A percentile compares a stretch with the other conserved stretches of the same genome.
These are phyloP conservation scores for Micromys minutus DNA, from an alignment of 2,113 vertebrate species.

Conservation along the genomic window DNA sequence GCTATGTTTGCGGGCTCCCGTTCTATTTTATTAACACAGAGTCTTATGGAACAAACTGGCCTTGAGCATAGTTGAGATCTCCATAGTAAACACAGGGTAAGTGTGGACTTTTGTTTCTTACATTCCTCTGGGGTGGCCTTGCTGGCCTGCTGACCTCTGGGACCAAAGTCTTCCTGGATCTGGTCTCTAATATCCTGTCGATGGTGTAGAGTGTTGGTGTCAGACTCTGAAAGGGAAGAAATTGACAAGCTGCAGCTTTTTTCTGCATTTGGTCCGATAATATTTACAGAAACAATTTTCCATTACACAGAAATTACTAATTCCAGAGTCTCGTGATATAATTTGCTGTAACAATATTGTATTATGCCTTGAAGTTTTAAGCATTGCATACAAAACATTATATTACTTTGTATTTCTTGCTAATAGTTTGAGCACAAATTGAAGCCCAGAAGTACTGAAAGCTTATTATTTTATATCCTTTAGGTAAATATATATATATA, in stretches of 20 bases:
- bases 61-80: background rate
- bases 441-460: background rate
- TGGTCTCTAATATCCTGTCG: background rate
- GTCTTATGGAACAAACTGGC: background rate
- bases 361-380: slow-evolving; percentile 52
- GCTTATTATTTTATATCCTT: slow-evolving; percentile 42
- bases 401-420: slow-evolving; percentile 35
- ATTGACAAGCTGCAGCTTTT: background rate
- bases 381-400: slow-evolving; percentile 21
- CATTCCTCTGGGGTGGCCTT: background rate
- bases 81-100: accelerated
- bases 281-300: slow-evolving; percentile 35
- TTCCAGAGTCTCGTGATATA: slow-evolving; percentile 12
- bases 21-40: background rate
- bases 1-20: background rate
- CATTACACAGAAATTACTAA: slow-evolving; percentile 17
- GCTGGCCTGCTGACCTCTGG: background rate
- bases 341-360: slow-evolving; percentile 47
- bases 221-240: background rate
- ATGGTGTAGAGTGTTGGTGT: background rate
- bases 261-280: background rate
- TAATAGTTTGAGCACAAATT: slow-evolving; percentile 11
- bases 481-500: background rate
- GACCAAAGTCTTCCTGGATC: background rate
- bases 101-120: background rate